Conservation (phyloP, 2,888 invertebrate species). For the Agrypnus murinus region DNA sequence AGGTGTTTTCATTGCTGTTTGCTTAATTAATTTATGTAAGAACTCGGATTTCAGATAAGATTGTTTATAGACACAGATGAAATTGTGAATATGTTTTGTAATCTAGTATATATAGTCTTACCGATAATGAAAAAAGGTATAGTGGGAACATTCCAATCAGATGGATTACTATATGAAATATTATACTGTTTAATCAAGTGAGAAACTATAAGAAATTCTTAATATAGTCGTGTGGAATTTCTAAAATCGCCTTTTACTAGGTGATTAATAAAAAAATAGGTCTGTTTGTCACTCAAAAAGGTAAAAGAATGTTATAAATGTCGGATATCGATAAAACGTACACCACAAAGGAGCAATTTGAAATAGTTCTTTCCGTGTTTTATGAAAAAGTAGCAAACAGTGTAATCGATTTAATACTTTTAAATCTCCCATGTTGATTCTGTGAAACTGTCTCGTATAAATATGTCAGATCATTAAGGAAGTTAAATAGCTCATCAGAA, state of each 20-base stretch:
- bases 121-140: too few species aligned
- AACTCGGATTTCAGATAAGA: not conserved
- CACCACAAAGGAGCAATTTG: conserved; percentile 15
- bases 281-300: conserved; percentile 18
- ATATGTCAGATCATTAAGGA: conserved; percentile 16
- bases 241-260: conserved; percentile 7
- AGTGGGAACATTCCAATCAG: not conserved
- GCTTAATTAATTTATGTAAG: conserved; percentile 11
- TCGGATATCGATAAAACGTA: not conserved
- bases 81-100: too few species aligned
- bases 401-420: not conserved
- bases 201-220: not conserved
- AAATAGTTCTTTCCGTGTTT: conserved; percentile 11
- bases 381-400: conserved; percentile 2
- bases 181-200: not conserved
- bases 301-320: conserved; percentile 22
- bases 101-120: too few species aligned
- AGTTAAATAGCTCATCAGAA: conserved; percentile 13
- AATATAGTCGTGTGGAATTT: not conserved
- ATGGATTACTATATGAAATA: not conserved
- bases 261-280: conserved; percentile 19
- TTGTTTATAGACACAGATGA: too few species aligned
- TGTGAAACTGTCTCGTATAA: not conserved
- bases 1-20: conserved; percentile 13
- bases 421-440: not conserved